Percentiles rank a stretch among this genome's conserved stretches.
Conservation (phyloP, 2,113 vertebrate genomes). For the Girardinichthys multiradiatus region DNA sequence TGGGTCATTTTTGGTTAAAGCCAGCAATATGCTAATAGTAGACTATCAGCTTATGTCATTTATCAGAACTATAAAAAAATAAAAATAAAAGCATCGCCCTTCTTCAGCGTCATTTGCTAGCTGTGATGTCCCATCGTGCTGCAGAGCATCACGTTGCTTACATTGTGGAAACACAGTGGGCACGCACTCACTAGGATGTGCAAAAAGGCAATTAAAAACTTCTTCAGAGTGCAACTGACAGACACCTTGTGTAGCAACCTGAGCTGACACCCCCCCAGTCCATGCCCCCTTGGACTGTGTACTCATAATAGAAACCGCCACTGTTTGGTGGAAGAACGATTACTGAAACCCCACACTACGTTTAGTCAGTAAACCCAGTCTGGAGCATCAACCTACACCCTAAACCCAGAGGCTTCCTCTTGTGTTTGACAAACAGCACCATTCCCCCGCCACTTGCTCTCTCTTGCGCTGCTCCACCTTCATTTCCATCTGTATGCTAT, state of each 20-base stretch:
- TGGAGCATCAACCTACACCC: conserved; percentile 40
- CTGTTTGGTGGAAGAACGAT: conserved; percentile 36
- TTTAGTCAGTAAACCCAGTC: conserved; percentile 46
- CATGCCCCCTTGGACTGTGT: not conserved
- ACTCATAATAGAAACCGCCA: not conserved
- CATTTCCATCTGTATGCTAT: conserved; percentile 84
- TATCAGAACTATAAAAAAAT: too few species aligned
- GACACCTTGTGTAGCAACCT: too few species aligned
- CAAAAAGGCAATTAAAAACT: too few species aligned
- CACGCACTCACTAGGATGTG: too few species aligned
- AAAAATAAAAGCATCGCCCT: too few species aligned
- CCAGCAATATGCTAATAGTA: too few species aligned
- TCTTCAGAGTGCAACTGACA: too few species aligned
- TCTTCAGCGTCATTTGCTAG: not conserved
- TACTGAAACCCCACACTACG: conserved; percentile 44
- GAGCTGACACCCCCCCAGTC: not conserved
- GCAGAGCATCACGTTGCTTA: too few species aligned
- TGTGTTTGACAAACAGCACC: conserved; percentile 74
- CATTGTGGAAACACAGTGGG: too few species aligned
- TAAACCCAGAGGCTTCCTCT: conserved; percentile 61
- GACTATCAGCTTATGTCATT: too few species aligned
- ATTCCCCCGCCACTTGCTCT: conserved; percentile 41
- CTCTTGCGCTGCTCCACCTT: conserved; percentile 32
- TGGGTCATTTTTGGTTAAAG: not conserved
- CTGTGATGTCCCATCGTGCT: too few species aligned